Percentiles rank a stretch among this genome's conserved stretches.
Evolutionary conservation across 2,888 invertebrate genomes (phyloP).

Genomic region (Pseudococcus jackbeardsleyi): DNA sequence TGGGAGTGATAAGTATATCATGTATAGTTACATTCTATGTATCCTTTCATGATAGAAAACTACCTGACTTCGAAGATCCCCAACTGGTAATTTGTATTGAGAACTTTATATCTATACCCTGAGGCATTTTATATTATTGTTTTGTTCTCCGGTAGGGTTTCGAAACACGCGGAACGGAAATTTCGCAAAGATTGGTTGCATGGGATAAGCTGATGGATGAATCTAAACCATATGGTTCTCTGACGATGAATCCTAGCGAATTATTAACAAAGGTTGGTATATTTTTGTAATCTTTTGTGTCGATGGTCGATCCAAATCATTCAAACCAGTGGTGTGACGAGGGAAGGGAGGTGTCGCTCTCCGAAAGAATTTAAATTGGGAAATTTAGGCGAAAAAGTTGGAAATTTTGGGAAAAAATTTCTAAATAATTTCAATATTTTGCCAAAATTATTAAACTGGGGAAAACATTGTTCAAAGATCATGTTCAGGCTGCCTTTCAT

Average conservation of each 20-base stretch:
- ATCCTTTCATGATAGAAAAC: slow-evolving; percentile 45
- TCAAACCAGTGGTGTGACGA: too few species aligned
- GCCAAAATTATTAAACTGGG: too few species aligned
- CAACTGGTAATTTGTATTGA: slow-evolving; percentile 37
- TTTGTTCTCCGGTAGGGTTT: slow-evolving; percentile 79
- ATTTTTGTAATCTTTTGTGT: neutral
- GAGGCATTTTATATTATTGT: neutral
- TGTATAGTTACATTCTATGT: slow-evolving; percentile 30
- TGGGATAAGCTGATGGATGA: slow-evolving; percentile 88
- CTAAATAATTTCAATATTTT: too few species aligned
- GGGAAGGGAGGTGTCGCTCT: too few species aligned
- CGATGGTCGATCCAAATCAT: neutral
- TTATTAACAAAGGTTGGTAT: slow-evolving; percentile 55
- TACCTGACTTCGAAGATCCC: slow-evolving; percentile 62
- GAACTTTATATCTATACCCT: neutral
- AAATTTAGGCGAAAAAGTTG: too few species aligned
- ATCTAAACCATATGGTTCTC: slow-evolving; percentile 78
- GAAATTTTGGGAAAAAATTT: too few species aligned
- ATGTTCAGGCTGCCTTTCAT: too few species aligned
- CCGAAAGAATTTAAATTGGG: too few species aligned
- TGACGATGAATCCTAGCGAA: slow-evolving; percentile 78
- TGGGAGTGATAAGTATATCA: slow-evolving; percentile 22
- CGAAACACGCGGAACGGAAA: slow-evolving; percentile 88
- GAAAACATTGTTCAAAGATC: too few species aligned
- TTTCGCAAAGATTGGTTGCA: slow-evolving; percentile 84